These are phyloP conservation scores for Hypsopygia costalis DNA, from an alignment of 2,888 invertebrate species.

Conservation along the genomic window DNA sequence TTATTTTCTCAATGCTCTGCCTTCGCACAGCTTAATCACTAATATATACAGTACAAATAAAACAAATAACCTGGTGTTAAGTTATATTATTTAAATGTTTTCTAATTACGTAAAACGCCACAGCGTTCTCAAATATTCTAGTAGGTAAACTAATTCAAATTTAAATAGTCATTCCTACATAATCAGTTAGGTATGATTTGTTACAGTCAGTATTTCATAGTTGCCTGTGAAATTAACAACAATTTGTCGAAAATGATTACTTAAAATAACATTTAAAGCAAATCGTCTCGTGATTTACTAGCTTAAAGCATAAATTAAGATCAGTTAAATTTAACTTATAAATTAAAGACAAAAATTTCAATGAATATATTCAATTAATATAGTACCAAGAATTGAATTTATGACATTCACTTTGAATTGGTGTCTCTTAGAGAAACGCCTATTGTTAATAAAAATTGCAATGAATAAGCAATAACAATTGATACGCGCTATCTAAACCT, in stretches of 20 bases:
- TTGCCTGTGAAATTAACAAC: neutral
- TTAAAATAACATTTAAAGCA: neutral
- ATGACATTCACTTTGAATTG: constrained; percentile 21
- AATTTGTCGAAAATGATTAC: neutral
- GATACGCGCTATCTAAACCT: constrained; percentile 60
- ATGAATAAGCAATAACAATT: constrained; percentile 48
- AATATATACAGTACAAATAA: constrained; percentile 40
- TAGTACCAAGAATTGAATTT: neutral
- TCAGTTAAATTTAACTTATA: neutral
- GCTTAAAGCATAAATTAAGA: neutral
- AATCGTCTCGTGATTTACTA: neutral
- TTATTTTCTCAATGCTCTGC: neutral
- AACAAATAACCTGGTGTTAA: constrained; percentile 46
- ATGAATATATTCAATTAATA: neutral
- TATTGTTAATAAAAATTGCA: constrained; percentile 27
- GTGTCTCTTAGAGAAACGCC: constrained; percentile 24
- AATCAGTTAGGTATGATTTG: neutral
- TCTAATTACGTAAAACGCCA: constrained; percentile 45
- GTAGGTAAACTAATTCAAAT: constrained; percentile 13
- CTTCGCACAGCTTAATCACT: constrained; percentile 5
- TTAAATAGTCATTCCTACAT: constrained; percentile 10
- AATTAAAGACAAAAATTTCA: neutral
- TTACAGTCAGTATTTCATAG: constrained; percentile 1
- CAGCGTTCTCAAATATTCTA: constrained; percentile 32
- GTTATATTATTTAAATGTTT: constrained; percentile 59